These are phyloP conservation scores for Lymantria monacha DNA, from an alignment of 2,888 invertebrate species.

Conservation along the genomic window DNA sequence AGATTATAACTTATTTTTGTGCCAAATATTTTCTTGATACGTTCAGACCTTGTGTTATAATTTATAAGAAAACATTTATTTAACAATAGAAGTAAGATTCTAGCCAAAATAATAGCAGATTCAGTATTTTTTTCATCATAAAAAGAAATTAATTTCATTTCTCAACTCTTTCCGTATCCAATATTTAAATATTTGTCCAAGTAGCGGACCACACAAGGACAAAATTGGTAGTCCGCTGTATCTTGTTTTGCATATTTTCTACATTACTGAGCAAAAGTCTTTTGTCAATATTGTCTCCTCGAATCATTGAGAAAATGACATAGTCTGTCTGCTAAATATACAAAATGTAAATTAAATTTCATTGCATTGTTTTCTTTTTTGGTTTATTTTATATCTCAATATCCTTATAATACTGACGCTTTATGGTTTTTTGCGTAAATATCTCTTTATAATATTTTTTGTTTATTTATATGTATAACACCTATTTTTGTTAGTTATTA, in stretches of 20 bases:
- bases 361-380: conserved; percentile 36
- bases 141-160: conserved; percentile 31
- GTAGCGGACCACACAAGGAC: conserved; percentile 63
- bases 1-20: no score
- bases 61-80: no score
- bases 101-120: background rate
- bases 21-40: no score
- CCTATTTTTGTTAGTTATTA: no score
- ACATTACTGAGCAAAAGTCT: conserved; percentile 67
- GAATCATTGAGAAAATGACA: conserved; percentile 63
- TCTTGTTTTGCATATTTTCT: conserved; percentile 74
- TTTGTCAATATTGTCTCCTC: conserved; percentile 75
- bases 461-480: no score
- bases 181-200: conserved; percentile 49
- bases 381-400: conserved; percentile 39
- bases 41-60: no score
- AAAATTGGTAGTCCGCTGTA: conserved; percentile 50
- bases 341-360: conserved; percentile 53
- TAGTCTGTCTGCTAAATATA: conserved; percentile 48
- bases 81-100: no score
- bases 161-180: conserved; percentile 37
- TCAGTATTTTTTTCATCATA: conserved; percentile 36
- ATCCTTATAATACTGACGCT: conserved; percentile 34
- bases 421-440: no score
- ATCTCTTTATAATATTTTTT: no score